phyloP scores from a whole-genome alignment of 2,888 invertebrate genomes.

The Lysandra coridon region DNA sequence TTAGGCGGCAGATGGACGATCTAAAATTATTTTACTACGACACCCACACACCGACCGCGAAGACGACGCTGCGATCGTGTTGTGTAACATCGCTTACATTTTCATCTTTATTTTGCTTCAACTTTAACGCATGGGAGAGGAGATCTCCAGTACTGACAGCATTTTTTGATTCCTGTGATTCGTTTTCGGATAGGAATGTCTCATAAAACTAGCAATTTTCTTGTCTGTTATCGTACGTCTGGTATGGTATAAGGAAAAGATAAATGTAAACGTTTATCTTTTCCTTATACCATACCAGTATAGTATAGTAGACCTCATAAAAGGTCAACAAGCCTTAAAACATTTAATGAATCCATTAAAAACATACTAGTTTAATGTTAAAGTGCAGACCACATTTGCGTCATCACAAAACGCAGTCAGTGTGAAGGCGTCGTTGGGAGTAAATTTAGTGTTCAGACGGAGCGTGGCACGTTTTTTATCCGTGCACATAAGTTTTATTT shows the following conservation, averaged over 20 bases:
- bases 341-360: background rate
- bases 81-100: background rate
- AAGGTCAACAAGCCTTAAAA: too few species aligned
- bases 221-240: background rate
- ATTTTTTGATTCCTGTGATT: background rate
- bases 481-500: constrained; percentile 50
- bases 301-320: too few species aligned
- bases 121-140: background rate
- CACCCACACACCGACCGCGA: constrained; percentile 47
- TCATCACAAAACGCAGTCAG: background rate
- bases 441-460: constrained; percentile 59
- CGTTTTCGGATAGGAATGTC: background rate
- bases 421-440: constrained; percentile 39
- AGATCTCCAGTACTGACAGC: background rate
- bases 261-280: background rate
- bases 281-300: too few species aligned
- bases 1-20: constrained; percentile 57
- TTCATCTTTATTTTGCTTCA: background rate
- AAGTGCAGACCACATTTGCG: background rate
- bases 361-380: background rate
- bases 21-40: constrained; percentile 62
- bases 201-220: background rate
- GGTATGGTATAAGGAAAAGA: too few species aligned
- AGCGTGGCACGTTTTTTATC: constrained; percentile 44
- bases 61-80: constrained; percentile 6